Evolutionary conservation across 2,888 invertebrate species (phyloP), one percentile per base, ranked within the genome.

Genomic region (Phrixothrix hirtus): DNA sequence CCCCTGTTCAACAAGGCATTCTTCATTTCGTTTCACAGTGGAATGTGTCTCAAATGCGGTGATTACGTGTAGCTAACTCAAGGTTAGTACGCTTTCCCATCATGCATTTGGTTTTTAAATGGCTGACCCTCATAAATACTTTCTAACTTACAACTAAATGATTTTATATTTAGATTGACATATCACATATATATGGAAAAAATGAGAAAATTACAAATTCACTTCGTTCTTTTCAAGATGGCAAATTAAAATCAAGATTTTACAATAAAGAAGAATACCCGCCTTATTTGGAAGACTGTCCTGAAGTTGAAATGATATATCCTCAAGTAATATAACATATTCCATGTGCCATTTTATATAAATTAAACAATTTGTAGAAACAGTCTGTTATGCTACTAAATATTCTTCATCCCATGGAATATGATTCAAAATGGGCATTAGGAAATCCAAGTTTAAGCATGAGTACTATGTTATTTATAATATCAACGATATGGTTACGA

Each of bases 151-250:
- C n/a, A n/a, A n/a, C n/a, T n/a, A n/a, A n/a, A n/a, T n/a, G n/a
- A n/a, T n/a, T n/a, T n/a, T 6, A 6, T 6, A 11, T 35, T 10
- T 26, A 52, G 52, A 13, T 52, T 13, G 52, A 52, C 21, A 52
- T 52, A 46, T 52, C 46, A 15, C 46, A 52, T 11, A 30, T 52
- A 6, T 52, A 52, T 29, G 52, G 52, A 2, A 52, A 52, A 41
- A 5, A 37, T 12, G 35, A 37, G 13, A 1, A 7, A 1, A 38
- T 34, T 2, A 26, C 9, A 25, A 27, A 32, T 1, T 4, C 35
- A 1, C 32, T 52, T 10, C 31, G 52, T 11, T 21, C 41, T 7
- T 46, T 46, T 30, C 5, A 16, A 10, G 14, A 41, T n/a, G 52
- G 52, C 2, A 52, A 41, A 46, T 34, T 52, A 16, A 52, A 46